Conservation (phyloP, 2,113 vertebrate species). For the Solenodon paradoxus region DNA sequence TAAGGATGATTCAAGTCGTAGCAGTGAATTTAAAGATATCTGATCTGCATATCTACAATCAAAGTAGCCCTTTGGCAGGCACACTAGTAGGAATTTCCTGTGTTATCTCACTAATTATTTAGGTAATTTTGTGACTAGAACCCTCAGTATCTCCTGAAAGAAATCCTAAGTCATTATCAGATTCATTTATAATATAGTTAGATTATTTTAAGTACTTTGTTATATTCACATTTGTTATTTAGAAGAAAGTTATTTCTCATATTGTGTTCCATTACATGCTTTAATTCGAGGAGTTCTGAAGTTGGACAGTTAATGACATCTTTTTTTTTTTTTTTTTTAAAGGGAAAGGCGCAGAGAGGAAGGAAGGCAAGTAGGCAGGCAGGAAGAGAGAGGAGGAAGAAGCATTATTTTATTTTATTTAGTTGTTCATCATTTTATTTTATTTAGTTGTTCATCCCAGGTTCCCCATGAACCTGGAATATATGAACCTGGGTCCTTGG, state of each 20-base stretch:
- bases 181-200: neutral
- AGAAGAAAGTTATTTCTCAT: neutral
- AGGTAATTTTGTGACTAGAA: neutral
- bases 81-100: neutral
- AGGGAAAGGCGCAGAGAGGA: too few relatives aligned
- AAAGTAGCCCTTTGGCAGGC: neutral
- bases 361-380: too few relatives aligned
- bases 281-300: neutral
- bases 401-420: too few relatives aligned
- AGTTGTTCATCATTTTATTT: too few relatives aligned
- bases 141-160: neutral
- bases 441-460: too few relatives aligned
- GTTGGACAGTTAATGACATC: neutral
- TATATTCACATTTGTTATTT: neutral
- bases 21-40: neutral
- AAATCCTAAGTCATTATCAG: neutral
- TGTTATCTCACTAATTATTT: neutral
- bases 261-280: neutral
- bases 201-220: neutral
- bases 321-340: too few relatives aligned
- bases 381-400: too few relatives aligned
- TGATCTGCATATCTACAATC: neutral
- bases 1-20: neutral
- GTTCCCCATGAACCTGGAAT: too few relatives aligned
- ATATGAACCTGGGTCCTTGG: too few relatives aligned